Conservation (phyloP, 2,888 invertebrate species). For the Drosophila melanosoma region DNA sequence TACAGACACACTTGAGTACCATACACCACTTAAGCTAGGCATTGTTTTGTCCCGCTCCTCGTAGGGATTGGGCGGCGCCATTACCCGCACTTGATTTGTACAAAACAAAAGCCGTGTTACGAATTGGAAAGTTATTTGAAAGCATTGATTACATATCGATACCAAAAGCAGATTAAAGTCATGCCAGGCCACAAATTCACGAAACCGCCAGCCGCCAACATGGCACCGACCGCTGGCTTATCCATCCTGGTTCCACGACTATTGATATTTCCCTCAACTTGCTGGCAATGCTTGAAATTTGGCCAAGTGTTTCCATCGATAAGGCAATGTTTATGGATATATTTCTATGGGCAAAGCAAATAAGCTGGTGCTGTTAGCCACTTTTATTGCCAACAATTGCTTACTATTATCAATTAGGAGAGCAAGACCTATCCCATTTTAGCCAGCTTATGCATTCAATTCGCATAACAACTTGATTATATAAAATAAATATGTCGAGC, state of each 20-base stretch:
- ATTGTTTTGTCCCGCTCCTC: constrained; percentile 46
- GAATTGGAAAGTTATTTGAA: constrained; percentile 71
- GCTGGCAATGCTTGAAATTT: constrained; percentile 28
- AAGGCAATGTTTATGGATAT: constrained; percentile 57
- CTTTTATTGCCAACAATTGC: constrained; percentile 28
- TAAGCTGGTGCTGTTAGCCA: constrained; percentile 28
- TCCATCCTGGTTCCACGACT: constrained; percentile 25
- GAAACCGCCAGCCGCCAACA: constrained; percentile 4
- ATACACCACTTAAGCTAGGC: constrained; percentile 31
- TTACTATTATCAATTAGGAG: constrained; percentile 46
- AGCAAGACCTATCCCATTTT: constrained; percentile 6
- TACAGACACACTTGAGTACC: constrained; percentile 22
- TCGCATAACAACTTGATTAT: background rate
- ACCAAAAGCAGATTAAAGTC: constrained; percentile 28
- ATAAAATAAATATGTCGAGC: background rate
- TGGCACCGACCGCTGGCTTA: constrained; percentile 8
- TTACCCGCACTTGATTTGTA: constrained; percentile 62
- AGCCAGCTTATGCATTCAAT: background rate
- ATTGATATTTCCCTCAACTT: constrained; percentile 63
- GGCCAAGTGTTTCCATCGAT: constrained; percentile 46
- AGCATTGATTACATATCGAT: constrained; percentile 75
- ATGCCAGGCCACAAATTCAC: constrained; percentile 8
- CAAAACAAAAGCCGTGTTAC: constrained; percentile 72
- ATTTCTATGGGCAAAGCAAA: constrained; percentile 6
- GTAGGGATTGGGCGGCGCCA: constrained; percentile 43